Percentiles rank a stretch among this genome's conserved stretches.
Conservation (phyloP, 92 coral and sea anemone genomes). For the Epizoanthus ramosus region DNA sequence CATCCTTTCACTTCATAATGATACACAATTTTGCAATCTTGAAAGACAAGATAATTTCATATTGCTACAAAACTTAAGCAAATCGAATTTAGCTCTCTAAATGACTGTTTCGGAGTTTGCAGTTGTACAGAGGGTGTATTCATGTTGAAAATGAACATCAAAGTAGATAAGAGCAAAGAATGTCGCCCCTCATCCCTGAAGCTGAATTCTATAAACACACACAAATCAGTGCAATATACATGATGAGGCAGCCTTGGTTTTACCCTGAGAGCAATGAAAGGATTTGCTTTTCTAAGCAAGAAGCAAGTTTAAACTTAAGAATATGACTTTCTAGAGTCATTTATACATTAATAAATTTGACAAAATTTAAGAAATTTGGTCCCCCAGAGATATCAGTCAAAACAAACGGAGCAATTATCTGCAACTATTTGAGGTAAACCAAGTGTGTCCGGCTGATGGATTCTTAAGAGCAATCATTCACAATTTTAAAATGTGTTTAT, state of each 20-base stretch:
- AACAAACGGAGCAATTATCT: slow-evolving; percentile 18
- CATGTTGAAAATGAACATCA: not conserved
- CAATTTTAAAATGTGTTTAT: not conserved
- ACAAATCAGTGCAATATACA: not conserved
- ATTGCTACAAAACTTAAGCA: not conserved
- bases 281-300: not conserved
- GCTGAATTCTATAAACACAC: not conserved
- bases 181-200: not conserved
- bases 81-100: not conserved
- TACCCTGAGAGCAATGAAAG: not conserved
- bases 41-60: not conserved
- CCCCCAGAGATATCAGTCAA: not conserved
- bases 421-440: slow-evolving; percentile 12
- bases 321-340: not conserved
- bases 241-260: not conserved
- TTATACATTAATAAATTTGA: slow-evolving; percentile 24
- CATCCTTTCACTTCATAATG: not conserved
- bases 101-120: not conserved
- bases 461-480: not conserved
- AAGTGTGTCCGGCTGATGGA: slow-evolving; percentile 12
- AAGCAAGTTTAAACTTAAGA: not conserved
- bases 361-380: slow-evolving; percentile 18
- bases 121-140: not conserved
- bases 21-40: too few relatives aligned
- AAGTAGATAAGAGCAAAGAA: not conserved